Evolutionary conservation across 2,797 vertebrate species (phyloP).

Genomic region (Salmo trutta): DNA sequence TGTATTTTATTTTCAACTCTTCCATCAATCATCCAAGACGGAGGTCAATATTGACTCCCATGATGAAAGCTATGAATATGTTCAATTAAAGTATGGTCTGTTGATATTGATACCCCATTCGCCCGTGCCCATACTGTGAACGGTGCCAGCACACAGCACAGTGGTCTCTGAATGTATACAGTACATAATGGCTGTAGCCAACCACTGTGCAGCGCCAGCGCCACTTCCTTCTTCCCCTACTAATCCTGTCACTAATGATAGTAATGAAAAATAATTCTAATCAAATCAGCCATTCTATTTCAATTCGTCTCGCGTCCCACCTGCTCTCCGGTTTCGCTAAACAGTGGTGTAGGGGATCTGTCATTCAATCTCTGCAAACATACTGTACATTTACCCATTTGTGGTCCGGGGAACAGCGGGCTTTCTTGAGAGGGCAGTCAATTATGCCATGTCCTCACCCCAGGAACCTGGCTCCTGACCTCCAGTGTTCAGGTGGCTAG

Average conservation of each 20-base stretch:
- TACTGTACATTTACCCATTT: slow-evolving; percentile 15
- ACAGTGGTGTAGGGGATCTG: slow-evolving; percentile 33
- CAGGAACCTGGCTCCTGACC: slow-evolving; percentile 21
- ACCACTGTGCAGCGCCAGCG: slow-evolving; percentile 18
- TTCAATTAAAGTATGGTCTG: slow-evolving; percentile 49
- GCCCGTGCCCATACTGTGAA: slow-evolving; percentile 18
- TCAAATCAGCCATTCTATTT: slow-evolving; percentile 50
- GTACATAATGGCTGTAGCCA: slow-evolving; percentile 8
- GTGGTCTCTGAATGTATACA: slow-evolving; percentile 47
- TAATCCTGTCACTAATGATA: slow-evolving; percentile 51
- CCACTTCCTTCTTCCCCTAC: slow-evolving; percentile 14
- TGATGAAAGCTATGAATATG: slow-evolving; percentile 42
- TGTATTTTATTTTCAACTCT: slow-evolving; percentile 42
- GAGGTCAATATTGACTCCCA: slow-evolving; percentile 56
- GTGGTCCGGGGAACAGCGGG: slow-evolving; percentile 20
- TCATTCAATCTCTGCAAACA: slow-evolving; percentile 23
- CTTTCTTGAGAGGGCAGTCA: slow-evolving; percentile 16
- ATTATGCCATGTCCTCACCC: slow-evolving; percentile 26
- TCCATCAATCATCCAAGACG: slow-evolving; percentile 60
- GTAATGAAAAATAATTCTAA: slow-evolving; percentile 57
- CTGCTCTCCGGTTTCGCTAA: slow-evolving; percentile 42
- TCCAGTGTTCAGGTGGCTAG: not conserved
- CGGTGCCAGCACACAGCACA: slow-evolving; percentile 40
- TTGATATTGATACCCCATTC: slow-evolving; percentile 54
- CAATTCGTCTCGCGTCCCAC: slow-evolving; percentile 43